Percentiles rank a stretch among this genome's conserved stretches.
These are phyloP conservation scores for Drosophila subquinaria DNA, from an alignment of 2,888 invertebrate species.

Conservation along the genomic window DNA sequence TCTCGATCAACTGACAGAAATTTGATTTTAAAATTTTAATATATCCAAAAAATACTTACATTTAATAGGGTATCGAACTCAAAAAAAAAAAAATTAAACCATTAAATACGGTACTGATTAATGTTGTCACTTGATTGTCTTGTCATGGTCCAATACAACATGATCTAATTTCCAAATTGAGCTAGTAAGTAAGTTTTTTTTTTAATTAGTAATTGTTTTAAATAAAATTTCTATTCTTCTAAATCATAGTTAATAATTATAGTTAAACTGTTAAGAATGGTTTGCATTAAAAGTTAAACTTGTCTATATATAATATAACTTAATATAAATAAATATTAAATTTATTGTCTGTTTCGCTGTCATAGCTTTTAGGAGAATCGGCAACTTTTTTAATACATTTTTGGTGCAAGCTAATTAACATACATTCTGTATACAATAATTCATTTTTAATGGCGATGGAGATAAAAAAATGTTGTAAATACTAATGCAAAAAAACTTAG, in stretches of 20 bases:
- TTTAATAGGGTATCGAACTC: neutral
- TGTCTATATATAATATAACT: too few species aligned
- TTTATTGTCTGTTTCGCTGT: neutral
- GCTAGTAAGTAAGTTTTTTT: neutral
- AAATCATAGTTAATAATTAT: too few species aligned
- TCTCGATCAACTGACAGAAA: neutral
- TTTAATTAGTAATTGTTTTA: neutral
- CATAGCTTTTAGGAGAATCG: neutral
- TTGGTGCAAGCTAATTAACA: neutral
- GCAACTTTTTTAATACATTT: neutral
- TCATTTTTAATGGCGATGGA: neutral
- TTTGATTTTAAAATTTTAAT: neutral
- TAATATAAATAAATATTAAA: neutral
- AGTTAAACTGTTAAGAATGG: too few species aligned
- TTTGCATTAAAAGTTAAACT: too few species aligned
- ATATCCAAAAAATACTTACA: neutral
- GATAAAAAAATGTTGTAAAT: neutral
- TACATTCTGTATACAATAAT: neutral
- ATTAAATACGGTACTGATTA: neutral
- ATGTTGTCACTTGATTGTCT: too few species aligned
- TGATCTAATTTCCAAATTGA: neutral
- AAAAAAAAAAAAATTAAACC: neutral
- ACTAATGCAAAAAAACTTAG: neutral
- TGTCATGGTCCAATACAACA: neutral
- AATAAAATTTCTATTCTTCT: too few species aligned